Evolutionary conservation across 2,113 vertebrate species (phyloP).

Genomic region (Indri indri): DNA sequence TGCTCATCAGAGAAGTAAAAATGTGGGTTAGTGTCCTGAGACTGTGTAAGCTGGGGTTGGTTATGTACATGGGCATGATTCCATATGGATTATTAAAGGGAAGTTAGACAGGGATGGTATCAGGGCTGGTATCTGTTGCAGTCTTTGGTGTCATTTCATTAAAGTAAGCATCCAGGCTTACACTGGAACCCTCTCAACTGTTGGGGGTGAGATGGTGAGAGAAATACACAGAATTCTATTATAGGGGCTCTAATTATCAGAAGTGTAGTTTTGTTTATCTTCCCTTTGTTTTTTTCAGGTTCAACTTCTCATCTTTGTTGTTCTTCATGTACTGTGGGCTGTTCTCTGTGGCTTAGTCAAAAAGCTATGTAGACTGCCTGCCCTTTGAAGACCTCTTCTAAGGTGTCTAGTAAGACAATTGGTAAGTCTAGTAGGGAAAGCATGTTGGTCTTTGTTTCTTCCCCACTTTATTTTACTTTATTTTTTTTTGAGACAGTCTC

Average conservation of each 20-base stretch:
- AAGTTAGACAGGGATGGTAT: neutral
- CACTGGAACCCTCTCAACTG: neutral
- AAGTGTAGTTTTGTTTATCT: neutral
- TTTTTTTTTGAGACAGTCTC: too few relatives aligned
- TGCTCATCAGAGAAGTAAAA: neutral
- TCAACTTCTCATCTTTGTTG: neutral
- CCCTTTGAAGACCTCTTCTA: constrained; percentile 23
- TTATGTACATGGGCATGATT: neutral
- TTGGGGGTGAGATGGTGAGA: neutral
- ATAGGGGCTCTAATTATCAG: neutral
- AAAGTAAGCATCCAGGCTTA: neutral
- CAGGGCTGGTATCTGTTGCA: neutral
- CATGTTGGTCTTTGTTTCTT: neutral
- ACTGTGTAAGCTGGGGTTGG: neutral
- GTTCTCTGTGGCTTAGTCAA: neutral
- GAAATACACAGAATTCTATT: neutral
- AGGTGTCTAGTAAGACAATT: neutral
- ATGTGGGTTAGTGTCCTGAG: neutral
- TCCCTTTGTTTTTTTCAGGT: neutral
- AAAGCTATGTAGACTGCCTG: constrained; percentile 54
- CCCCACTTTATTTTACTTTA: neutral
- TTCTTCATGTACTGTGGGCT: neutral
- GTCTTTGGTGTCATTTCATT: neutral
- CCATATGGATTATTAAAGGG: neutral
- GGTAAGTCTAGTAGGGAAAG: constrained; percentile 36